A percentile compares a stretch with the other conserved stretches of the same genome.
Evolutionary conservation across 2,797 vertebrate genomes (phyloP).

Genomic region (Monodelphis domestica): DNA sequence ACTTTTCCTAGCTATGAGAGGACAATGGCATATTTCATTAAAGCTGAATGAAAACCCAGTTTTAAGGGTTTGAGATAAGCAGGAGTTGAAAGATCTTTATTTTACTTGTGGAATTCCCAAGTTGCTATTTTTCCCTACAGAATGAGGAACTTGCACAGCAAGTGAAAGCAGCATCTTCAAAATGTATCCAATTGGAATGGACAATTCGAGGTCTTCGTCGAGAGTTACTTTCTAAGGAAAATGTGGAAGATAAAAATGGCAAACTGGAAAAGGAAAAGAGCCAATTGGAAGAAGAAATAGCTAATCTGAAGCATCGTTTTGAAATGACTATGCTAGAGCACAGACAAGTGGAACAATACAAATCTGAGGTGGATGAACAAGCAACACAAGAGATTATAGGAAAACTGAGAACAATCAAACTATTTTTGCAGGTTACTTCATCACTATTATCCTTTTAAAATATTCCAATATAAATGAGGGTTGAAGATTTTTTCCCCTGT

Average conservation of each 20-base stretch:
- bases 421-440: slow-evolving; percentile 91
- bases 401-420: slow-evolving; percentile 93
- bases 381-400: slow-evolving; percentile 90
- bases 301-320: slow-evolving; percentile 84
- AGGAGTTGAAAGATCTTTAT: not conserved
- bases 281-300: slow-evolving; percentile 90
- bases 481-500: not conserved
- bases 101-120: slow-evolving; percentile 19
- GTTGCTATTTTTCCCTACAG: slow-evolving; percentile 77
- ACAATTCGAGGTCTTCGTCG: slow-evolving; percentile 88
- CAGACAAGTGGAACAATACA: slow-evolving; percentile 88
- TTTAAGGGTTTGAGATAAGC: not conserved
- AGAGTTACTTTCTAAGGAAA: slow-evolving; percentile 87
- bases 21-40: not conserved
- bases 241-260: slow-evolving; percentile 82
- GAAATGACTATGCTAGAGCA: no score
- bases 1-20: not conserved
- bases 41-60: slow-evolving; percentile 1
- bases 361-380: slow-evolving; percentile 88
- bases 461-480: not conserved
- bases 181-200: slow-evolving; percentile 86
- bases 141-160: slow-evolving; percentile 89
- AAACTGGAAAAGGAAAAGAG: slow-evolving; percentile 89
- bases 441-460: not conserved
- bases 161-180: slow-evolving; percentile 86